phyloP scores from a whole-genome alignment of 64 coral and sea anemone genomes.

The Exaiptasia diaphana region DNA sequence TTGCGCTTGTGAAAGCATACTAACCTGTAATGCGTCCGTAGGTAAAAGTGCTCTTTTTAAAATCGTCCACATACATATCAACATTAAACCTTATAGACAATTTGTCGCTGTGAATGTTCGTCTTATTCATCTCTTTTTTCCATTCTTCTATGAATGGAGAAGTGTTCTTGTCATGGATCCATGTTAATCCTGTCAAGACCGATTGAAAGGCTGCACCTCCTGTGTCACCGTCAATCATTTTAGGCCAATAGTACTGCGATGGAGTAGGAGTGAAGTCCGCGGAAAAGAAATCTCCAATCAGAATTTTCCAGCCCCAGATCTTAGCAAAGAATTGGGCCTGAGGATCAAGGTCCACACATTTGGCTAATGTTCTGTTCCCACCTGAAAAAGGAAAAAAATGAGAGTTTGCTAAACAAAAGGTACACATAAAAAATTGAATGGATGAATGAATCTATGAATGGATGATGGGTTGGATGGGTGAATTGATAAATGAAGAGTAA shows the following conservation, averaged over 20 bases:
- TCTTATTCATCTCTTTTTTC: neutral
- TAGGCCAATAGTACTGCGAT: constrained; percentile 41
- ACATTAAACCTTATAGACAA: constrained; percentile 40
- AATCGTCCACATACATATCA: neutral
- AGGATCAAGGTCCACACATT: constrained; percentile 48
- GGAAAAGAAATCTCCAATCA: constrained; percentile 52
- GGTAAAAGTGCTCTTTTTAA: neutral
- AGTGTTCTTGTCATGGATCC: neutral
- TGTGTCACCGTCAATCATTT: neutral
- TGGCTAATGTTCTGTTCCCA: constrained; percentile 24
- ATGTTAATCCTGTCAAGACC: neutral
- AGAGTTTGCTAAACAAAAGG: too few species aligned
- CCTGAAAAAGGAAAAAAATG: too few species aligned
- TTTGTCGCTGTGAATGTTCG: neutral
- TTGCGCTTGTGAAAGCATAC: neutral
- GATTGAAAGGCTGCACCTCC: constrained; percentile 26
- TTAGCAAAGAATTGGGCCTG: constrained; percentile 39
- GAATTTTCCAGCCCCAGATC: constrained; percentile 69
- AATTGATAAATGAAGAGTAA: too few species aligned
- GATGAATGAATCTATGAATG: too few species aligned
- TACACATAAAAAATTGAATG: too few species aligned
- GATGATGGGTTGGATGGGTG: too few species aligned
- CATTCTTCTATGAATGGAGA: constrained; percentile 3
- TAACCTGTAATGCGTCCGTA: constrained; percentile 29
- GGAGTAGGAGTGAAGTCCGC: constrained; percentile 47